Base-by-base conservation (phyloP, 2,888 invertebrate species). In the Dicyrtomina minuta region DNA sequence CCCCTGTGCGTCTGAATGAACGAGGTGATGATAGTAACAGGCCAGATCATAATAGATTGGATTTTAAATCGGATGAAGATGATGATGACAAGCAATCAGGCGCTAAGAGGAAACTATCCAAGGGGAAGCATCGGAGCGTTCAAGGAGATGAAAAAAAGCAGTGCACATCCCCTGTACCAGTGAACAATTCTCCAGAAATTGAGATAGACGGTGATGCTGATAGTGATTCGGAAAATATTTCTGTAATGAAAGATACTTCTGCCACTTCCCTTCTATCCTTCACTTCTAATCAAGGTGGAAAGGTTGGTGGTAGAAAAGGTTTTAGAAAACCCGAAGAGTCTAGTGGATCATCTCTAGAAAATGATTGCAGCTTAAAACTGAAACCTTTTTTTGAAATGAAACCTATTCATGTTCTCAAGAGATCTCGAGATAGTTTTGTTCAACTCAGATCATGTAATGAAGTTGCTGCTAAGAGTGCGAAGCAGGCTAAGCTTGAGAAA, bases 391-490 rank as follows among this genome's bases (percentile, higher is more conserved):
- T 65, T 24, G 55, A 65, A 24, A 39, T 53, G 43, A 51, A 88
- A 61, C 85, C 89, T 56, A 84, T 88, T 79, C 85, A 87, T 72
- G 86, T 88, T 79, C 83, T 90, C 76, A 87, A 90, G 80, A 87
- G 88, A 80, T 86, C 89, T 49, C 88, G 90, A 61, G 90, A 91
- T 80, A 91, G 92, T 72, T 94, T 96, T 85, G 84, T 93, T 79
- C 91, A 96, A 66, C 90, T 93, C 84, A 89, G 93, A 73, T 88
- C 92, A 33, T 90, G 96, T 84, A 90, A 89, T 82, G 93, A 93
- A 81, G 90, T 94, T 46, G 91, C 92, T 41, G 91, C 92, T 49
- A n/a, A n/a, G n/a, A n/a, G n/a, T n/a, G n/a, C n/a, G n/a, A n/a
- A n/a, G n/a, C n/a, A n/a, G n/a, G n/a, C n/a, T n/a, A 91, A 92